Evolutionary conservation across 2,888 invertebrate genomes (phyloP), one percentile per base, ranked within the genome.

Genomic region (Macrosoma leucophasiata): DNA sequence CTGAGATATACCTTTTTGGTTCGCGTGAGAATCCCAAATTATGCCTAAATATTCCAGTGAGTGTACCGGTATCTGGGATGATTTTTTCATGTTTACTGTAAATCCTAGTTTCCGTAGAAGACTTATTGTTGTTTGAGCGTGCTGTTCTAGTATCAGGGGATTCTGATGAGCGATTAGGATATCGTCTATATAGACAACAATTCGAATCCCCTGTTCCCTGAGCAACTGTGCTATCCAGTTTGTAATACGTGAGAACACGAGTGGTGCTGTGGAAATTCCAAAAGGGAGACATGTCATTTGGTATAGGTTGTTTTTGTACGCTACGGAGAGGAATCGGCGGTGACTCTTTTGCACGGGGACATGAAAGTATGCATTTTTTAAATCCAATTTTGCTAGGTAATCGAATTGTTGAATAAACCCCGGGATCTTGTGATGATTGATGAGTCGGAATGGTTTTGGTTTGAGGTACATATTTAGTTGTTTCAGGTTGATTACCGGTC

Each of bases 261-360:
- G 33, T 42, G 19, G 1, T 18, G 52, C 55, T n/a, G 45, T 42
- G n/a, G 42, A 43, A 4, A 56, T 32, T 1, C 58, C 56, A 21
- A 56, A 56, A 0, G 54, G 56, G 0, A 60, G 41, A 7, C 53
- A 58, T 1, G 47, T 60, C 53, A 58, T 50, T 31, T 47, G 29
- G 1, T 40, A 18, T 2, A 51, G 13, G 18, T 45, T 25, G 2
- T 15, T 20, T 15, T 31, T 13, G 39, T 51, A 54, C 5, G 45
- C 13, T 1, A 58, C 26, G 0, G 50, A 28, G 10, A 55, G 33
- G 14, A 49, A 56, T 3, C 48, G 8, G 13, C 48, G 39, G 43
- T 54, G 52, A 9, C 24, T 9, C 5, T 13, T 22, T 0, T 34
- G 8, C 13, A 54, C 21, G 1, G 23, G 9, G 3, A 56, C 10